These are phyloP conservation scores for Lepisosteus osseus DNA, from an alignment of 2,113 vertebrate species.

Conservation along the genomic window DNA sequence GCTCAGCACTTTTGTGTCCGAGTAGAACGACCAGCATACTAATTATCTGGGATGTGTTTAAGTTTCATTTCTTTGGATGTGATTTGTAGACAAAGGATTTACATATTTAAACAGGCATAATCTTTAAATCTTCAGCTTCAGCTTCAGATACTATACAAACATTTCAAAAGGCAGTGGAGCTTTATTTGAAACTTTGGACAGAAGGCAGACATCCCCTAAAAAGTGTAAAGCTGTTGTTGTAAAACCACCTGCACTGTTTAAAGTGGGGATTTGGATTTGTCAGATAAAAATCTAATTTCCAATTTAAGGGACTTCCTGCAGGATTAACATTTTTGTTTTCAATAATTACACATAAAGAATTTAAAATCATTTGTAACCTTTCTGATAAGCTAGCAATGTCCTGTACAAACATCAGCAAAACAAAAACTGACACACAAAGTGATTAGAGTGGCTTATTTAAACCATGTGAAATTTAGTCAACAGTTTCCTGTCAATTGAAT, in stretches of 20 bases:
- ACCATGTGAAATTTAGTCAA: too few relatives aligned
- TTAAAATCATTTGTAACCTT: background rate
- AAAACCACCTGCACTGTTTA: background rate
- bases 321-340: conserved; percentile 11
- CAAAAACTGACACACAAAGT: too few relatives aligned
- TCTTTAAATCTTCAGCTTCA: background rate
- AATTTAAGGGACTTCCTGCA: conserved; percentile 7
- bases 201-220: background rate
- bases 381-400: too few relatives aligned
- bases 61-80: background rate
- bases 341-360: conserved; percentile 5
- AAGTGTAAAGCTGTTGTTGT: background rate
- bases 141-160: background rate
- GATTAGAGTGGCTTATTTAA: too few relatives aligned
- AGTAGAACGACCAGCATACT: too few relatives aligned
- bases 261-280: conserved; percentile 12
- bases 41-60: too few relatives aligned
- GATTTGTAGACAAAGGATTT: conserved; percentile 1
- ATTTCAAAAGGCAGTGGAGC: background rate
- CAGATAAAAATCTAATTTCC: conserved; percentile 11
- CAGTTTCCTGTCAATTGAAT: too few relatives aligned
- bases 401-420: too few relatives aligned
- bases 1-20: background rate
- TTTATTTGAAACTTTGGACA: background rate
- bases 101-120: background rate